phyloP scores from a whole-genome alignment of 2,113 vertebrate species.

The Cololabis saira region DNA sequence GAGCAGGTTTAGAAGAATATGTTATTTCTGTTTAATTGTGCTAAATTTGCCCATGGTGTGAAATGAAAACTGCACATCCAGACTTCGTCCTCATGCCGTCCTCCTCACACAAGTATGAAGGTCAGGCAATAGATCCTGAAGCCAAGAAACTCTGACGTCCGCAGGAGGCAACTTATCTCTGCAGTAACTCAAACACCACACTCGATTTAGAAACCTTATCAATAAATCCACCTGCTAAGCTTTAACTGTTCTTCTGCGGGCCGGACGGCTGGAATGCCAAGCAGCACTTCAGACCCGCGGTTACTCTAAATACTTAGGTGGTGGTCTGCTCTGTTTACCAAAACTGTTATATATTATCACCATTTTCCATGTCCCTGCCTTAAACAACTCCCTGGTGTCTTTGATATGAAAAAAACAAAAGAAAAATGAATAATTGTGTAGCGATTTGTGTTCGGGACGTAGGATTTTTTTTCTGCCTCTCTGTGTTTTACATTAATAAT shows the following conservation, averaged over 20 bases:
- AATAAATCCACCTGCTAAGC: conserved; percentile 44
- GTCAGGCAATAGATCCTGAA: conserved; percentile 15
- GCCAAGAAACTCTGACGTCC: conserved; percentile 23
- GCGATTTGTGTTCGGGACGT: not conserved
- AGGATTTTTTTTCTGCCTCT: not conserved
- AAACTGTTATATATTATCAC: conserved; percentile 37
- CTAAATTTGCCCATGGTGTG: too few relatives aligned
- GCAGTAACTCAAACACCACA: conserved; percentile 38
- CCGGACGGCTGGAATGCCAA: not conserved
- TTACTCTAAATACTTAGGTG: conserved; percentile 25
- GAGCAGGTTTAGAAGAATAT: too few relatives aligned
- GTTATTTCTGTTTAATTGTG: too few relatives aligned
- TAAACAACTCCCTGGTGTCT: conserved; percentile 18
- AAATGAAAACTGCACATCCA: too few relatives aligned
- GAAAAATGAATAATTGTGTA: conserved; percentile 1
- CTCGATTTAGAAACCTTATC: conserved; percentile 47
- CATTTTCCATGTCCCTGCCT: conserved; percentile 27
- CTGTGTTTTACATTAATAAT: not conserved
- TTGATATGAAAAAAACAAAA: not conserved
- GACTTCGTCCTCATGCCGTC: too few relatives aligned
- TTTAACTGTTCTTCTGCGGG: conserved; percentile 36
- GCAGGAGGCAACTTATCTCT: conserved; percentile 45
- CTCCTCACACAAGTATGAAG: not conserved
- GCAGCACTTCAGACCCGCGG: conserved; percentile 18
- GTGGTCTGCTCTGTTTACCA: conserved; percentile 42